These are phyloP conservation scores for Zosterops lateralis DNA, from an alignment of 2,113 vertebrate species.

Conservation along the genomic window DNA sequence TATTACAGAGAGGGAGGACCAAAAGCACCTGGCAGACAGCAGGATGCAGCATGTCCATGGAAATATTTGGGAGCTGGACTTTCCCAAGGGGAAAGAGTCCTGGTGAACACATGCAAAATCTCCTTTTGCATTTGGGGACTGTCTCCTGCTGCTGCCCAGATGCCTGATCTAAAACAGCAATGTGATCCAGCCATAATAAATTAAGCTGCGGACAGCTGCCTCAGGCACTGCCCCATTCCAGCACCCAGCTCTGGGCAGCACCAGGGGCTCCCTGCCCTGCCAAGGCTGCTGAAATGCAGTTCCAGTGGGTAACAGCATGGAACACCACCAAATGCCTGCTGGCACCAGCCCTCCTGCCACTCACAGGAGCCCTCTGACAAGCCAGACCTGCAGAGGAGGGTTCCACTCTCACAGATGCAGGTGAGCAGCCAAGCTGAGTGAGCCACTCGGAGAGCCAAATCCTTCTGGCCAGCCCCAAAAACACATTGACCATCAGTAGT, in stretches of 20 bases:
- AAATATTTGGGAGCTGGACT: background rate
- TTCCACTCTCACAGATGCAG: background rate
- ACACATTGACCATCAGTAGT: fast-evolving
- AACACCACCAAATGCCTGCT: background rate
- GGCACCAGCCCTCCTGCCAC: fast-evolving
- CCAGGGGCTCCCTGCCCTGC: background rate
- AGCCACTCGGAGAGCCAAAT: background rate
- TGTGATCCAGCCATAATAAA: background rate
- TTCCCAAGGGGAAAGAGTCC: background rate
- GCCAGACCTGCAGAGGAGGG: background rate
- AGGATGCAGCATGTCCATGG: fast-evolving
- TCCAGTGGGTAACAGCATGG: background rate
- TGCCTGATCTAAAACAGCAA: background rate
- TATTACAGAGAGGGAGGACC: fast-evolving
- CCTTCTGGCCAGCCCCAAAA: background rate
- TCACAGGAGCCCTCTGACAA: fast-evolving
- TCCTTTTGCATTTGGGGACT: background rate
- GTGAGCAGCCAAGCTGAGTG: background rate
- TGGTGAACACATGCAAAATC: fast-evolving
- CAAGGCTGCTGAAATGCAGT: background rate
- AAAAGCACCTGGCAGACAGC: background rate
- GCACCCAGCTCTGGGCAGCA: background rate
- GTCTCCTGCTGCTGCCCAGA: background rate
- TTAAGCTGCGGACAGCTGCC: background rate
- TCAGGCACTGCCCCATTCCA: background rate